phyloP scores from a whole-genome alignment of 2,888 invertebrate species.

The Blastobasis lacticolella region DNA sequence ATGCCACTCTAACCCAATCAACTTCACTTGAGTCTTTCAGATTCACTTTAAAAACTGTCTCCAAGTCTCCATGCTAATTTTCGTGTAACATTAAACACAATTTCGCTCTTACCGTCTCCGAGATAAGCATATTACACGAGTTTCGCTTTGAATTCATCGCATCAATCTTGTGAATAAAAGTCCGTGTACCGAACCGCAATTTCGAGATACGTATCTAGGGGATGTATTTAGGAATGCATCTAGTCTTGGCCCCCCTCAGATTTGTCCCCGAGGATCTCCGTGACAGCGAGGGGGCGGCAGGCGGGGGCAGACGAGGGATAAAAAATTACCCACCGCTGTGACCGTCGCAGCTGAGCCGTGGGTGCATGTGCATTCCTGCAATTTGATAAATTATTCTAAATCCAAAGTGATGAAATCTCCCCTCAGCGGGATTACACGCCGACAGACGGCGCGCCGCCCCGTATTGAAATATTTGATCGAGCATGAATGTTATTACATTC shows the following conservation, averaged over 20 bases:
- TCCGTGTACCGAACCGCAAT: conserved; percentile 30
- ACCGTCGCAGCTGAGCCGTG: conserved; percentile 53
- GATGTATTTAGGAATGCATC: conserved; percentile 24
- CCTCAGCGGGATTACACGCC: conserved; percentile 37
- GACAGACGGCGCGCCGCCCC: conserved; percentile 5
- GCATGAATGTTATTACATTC: background rate
- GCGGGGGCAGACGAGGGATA: conserved; percentile 42
- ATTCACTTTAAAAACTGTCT: too few relatives aligned
- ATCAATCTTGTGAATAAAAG: conserved; percentile 35
- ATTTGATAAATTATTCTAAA: conserved; percentile 67
- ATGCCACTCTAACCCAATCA: too few relatives aligned
- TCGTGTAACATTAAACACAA: too few relatives aligned
- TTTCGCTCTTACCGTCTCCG: too few relatives aligned
- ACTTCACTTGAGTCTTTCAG: too few relatives aligned
- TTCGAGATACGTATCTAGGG: conserved; percentile 31
- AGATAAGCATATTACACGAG: too few relatives aligned
- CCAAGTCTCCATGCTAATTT: too few relatives aligned
- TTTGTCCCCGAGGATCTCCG: conserved; percentile 43
- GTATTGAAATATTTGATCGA: background rate
- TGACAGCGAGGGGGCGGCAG: conserved; percentile 21
- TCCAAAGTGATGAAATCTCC: conserved; percentile 52
- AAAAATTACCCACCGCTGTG: conserved; percentile 55
- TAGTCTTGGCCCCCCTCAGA: conserved; percentile 32
- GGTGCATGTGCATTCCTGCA: conserved; percentile 59
- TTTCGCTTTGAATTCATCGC: conserved; percentile 25